These are phyloP conservation scores for Acomys russatus DNA, from an alignment of 2,797 vertebrate species.

Conservation along the genomic window DNA sequence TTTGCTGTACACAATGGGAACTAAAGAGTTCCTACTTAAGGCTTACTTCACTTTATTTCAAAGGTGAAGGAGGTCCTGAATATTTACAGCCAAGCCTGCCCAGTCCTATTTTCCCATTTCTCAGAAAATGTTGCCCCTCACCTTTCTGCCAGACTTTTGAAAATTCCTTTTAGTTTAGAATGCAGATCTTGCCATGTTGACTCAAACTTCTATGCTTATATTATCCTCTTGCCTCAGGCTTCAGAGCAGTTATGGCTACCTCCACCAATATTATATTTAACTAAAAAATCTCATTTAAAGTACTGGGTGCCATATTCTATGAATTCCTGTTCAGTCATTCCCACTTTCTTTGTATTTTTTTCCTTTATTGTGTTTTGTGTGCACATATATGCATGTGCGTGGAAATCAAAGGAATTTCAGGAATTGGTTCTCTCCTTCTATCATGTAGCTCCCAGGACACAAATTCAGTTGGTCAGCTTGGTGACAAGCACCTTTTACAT, in stretches of 20 bases:
- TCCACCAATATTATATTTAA: background rate
- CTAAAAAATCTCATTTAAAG: background rate
- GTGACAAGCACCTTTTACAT: background rate
- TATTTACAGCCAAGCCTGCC: background rate
- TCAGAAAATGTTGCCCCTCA: slow-evolving; percentile 21
- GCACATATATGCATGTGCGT: background rate
- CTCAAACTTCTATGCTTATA: background rate
- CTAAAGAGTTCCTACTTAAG: background rate
- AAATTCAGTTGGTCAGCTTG: background rate
- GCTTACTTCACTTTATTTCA: background rate
- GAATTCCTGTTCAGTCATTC: background rate
- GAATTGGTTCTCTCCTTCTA: background rate
- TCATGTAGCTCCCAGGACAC: background rate
- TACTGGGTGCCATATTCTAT: background rate
- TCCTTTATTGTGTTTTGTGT: background rate
- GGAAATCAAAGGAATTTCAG: background rate
- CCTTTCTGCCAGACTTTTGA: slow-evolving; percentile 12
- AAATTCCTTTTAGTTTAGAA: background rate
- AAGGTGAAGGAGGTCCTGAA: background rate
- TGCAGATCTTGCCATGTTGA: background rate
- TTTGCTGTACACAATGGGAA: background rate
- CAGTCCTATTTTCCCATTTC: background rate
- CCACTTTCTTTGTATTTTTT: background rate
- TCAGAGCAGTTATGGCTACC: background rate
- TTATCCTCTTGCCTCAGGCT: background rate